Evolutionary conservation across 2,113 vertebrate genomes (phyloP), one percentile per base, ranked within the genome.

Genomic region (Carassius gibelio): DNA sequence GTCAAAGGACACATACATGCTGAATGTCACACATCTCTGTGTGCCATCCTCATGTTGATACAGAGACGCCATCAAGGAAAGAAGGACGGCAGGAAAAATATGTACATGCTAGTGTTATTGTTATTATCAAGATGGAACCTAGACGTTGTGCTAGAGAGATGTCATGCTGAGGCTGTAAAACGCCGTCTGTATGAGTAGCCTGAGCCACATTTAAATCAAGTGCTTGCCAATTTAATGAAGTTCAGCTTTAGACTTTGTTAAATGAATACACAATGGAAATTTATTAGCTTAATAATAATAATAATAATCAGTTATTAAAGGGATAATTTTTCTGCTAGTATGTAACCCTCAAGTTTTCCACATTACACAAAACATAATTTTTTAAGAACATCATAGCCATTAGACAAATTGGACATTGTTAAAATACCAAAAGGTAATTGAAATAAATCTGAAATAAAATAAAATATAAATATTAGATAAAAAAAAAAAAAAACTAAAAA

Each of bases 21-120:
- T 76, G 72, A 86, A 84, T 71, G 23, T 84, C 76, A 81, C 81
- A 71, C 71, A 84, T 50, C 52, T 86, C 81, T 62, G 48, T 76
- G 61, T 75, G 77, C 75, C 68, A 68, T 57, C 74, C 52, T 83
- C 61, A 45, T 62, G 52, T 81, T 62, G 15, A 38, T 42, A 21
- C 80, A 17, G 5, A 72, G 75, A 66, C 26, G 50, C 45, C 9
- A 68, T 5, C n/a, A 30, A 75, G 21, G 38, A 38, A 78, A 75
- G 52, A 8, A 80, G 42, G 50, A 71, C 50, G 13, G 48, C 71
- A 62, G 59, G 8, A 68, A 84, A 86, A 23, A 42, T 80, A 81
- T 76, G 55, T 71, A 82, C 80, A 82, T 55, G 14, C 3, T 14
- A 36, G 26, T 55, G 81, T 72, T 82, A 42, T 57, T 69, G 66